phyloP scores from a whole-genome alignment of 1,140 invertebrate species.

The Drosophila lowei region DNA sequence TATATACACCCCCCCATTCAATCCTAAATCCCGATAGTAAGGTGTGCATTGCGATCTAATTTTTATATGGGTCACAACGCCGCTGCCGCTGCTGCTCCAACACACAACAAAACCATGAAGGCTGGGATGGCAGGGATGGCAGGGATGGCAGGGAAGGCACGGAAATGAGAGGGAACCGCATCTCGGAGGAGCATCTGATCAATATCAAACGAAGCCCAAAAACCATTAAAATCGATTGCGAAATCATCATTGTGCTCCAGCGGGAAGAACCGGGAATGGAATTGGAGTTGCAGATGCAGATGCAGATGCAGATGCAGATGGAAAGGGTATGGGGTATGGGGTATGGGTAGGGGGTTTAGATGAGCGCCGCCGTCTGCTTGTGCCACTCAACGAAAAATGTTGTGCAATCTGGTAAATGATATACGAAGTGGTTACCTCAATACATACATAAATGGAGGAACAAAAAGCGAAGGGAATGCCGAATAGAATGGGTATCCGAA shows the following conservation, averaged over 20 bases:
- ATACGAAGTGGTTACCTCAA: constrained; percentile 5
- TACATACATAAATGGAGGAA: constrained; percentile 5
- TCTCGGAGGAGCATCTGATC: constrained; percentile 48
- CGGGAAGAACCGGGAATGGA: constrained; percentile 20
- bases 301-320: constrained; percentile 5
- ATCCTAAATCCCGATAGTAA: constrained; percentile 12
- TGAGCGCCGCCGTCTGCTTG: constrained; percentile 22
- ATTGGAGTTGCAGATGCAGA: constrained; percentile 5
- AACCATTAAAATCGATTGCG: constrained; percentile 56
- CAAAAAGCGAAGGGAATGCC: neutral
- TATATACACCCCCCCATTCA: too few relatives aligned
- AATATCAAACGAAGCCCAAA: constrained; percentile 47
- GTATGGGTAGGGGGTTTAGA: neutral
- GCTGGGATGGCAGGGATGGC: too few relatives aligned
- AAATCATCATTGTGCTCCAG: constrained; percentile 33
- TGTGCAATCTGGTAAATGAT: constrained; percentile 32
- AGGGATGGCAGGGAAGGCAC: too few relatives aligned
- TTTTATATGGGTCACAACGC: constrained; percentile 49
- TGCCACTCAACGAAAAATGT: constrained; percentile 8
- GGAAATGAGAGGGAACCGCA: neutral
- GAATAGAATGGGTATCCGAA: too few relatives aligned
- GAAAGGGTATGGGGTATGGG: constrained; percentile 5
- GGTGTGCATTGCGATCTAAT: constrained; percentile 55
- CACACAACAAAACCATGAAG: too few relatives aligned
- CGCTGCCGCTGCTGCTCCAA: too few relatives aligned